Evolutionary conservation across 2,113 vertebrate species (phyloP), one percentile per base, ranked within the genome.

Genomic region (Miniopterus natalensis): DNA sequence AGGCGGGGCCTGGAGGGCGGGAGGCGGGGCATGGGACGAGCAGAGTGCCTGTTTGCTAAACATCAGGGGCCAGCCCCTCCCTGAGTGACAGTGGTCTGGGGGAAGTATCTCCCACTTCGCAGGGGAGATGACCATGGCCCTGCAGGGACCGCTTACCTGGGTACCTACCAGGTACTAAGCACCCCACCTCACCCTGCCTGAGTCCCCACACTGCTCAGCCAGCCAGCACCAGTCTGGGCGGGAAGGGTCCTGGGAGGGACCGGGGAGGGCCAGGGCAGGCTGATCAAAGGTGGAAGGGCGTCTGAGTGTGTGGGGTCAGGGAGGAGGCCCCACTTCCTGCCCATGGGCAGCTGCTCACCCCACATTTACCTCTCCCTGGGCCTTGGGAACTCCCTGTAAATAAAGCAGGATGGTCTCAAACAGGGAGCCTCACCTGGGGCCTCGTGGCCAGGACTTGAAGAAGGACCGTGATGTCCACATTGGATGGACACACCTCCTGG

Each of bases 221-320:
- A 40, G 49, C 12, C 87, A 40, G 42, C n/a, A 3, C 51, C 5
- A 9, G 4, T 7, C 89, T 9, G 40, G 73, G 18, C 57, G 59
- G 12, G 0, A 29, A 10, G 78, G 5, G 45, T 10, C 17, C 27
- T 1, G 0, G 59, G 27, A n/a, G 13, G 55, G 51, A 9, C 0
- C 0, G 49, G 36, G 8, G 47, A 88, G 21, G 45, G 42, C 23
- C 45, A 45, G 61, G 27, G 6, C 63, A 5, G 8, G 31, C 5
- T 18, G 25, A 23, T 6, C 49, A 53, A 15, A 77, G 25, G 61
- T 0, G 21, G 12, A n/a, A 25, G 13, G 51, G 61, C 0, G 0
- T 6, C 29, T 0, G 21, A 53, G 63, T 7, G 0, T n/a, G 77
- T 0, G 3, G 45, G 20, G 27, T 40, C 15, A 17, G 23, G 51